Base-by-base conservation (phyloP, 2,797 vertebrate genomes). In the Liasis olivaceus region DNA sequence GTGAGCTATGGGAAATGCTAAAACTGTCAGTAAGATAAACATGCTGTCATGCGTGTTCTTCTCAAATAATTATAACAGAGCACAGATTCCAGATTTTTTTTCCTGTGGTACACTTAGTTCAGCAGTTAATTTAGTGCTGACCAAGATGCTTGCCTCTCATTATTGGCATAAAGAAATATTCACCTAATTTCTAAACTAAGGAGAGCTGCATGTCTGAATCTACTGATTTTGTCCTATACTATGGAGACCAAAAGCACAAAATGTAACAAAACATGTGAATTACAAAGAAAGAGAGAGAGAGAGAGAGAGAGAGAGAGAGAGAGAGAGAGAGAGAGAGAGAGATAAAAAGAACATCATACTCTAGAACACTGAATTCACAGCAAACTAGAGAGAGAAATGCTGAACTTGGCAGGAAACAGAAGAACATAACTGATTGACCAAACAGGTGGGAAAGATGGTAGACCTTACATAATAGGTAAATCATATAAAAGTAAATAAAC, bases 111-210 rank as follows among this genome's bases (percentile, higher is more conserved):
- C 17, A 17, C 51, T n/a, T 26, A 5, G 59, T 85, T 8, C 85
- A 36, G 28, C 56, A 62, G 20, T 88, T 62, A 47, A 42, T 58
- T 89, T 64, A 89, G 26, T 47, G 5, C 14, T 47, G 22, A 87
- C 26, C 62, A 64, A 86, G 58, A 51, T 89, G 93, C 63, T 91
- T 95, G 91, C 92, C 90, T 92, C 90, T 96, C 1, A 1, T 90
- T 93, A 89, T 89, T 69, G 36, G 28, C 59, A 88, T 58, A 91
- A 93, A 94, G 92, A 96, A 90, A 88, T 62, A 91, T 28, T 90
- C 24, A 92, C 90, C 7, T 89, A 86, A 92, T 95, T 94, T 93
- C 91, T 95, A 93, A 95, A 95, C 91, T 84, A 42, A 89, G 3
- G 28, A 69, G 85, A 92, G 2, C 4, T 47, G 2, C 28, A 77